phyloP scores from a whole-genome alignment of 2,888 invertebrate species.

The Spilosoma lubricipeda region DNA sequence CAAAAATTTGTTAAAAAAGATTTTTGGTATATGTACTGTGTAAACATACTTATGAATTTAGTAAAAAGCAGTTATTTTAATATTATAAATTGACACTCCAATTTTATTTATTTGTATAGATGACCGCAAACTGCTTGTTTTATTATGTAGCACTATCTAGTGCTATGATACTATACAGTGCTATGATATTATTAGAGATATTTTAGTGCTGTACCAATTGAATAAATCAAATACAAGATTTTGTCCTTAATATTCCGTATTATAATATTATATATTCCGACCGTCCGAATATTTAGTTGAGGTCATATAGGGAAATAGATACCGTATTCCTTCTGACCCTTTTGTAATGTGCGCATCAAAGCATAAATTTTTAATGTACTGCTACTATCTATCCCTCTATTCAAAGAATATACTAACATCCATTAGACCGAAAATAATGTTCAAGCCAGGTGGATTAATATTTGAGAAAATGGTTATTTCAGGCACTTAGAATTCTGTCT shows the following conservation, averaged over 20 bases:
- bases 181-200: neutral
- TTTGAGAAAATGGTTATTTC: neutral
- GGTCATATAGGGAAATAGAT: conserved; percentile 1
- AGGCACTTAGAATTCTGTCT: neutral
- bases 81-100: too few species aligned
- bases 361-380: neutral
- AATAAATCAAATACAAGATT: neutral
- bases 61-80: too few species aligned
- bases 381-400: neutral
- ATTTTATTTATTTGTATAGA: too few species aligned
- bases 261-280: neutral
- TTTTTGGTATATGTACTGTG: too few species aligned
- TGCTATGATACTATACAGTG: neutral
- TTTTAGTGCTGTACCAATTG: neutral
- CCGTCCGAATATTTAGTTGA: neutral
- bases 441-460: conserved; percentile 2
- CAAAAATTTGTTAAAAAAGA: too few species aligned
- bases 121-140: conserved; percentile 11
- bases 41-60: too few species aligned
- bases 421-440: neutral
- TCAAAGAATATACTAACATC: conserved; percentile 4
- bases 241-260: neutral
- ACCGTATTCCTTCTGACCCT: conserved; percentile 10
- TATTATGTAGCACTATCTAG: conserved; percentile 43
- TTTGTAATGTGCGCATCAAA: conserved; percentile 5